Base-by-base conservation (phyloP, 2,888 invertebrate species). In the Stegophylla sp. region DNA sequence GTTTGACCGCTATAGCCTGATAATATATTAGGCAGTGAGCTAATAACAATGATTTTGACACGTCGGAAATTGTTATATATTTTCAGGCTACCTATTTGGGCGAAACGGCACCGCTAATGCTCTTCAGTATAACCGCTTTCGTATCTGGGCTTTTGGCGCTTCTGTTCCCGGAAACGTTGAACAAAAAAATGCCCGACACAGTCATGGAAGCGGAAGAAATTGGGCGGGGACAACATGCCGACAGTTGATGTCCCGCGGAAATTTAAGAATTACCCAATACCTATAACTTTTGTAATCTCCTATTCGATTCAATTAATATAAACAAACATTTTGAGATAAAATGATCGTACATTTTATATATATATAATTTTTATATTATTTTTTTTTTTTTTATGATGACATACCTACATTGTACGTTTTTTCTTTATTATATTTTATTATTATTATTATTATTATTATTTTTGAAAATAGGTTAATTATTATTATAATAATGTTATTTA, bases 101-200 rank as follows among this genome's bases (percentile, higher is more conserved):
- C 7, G 63, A 74, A 84, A 85, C 88, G 1, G 87, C 92, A 86
- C 92, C 92, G 1, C 88, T 91, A 3, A 87, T 91, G 45, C 88
- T 91, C 69, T 92, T 92, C 84, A 90, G 91, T 0, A 86, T 85
- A 1, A 89, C 91, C 88, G 89, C 91, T 73, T 84, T 90, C 3
- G 85, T 90, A 66, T 91, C 91, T 64, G 91, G 90, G 20, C 82
- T 89, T 17, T 85, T 92, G 81, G 90, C 91, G 0, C 86, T 92
- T n/a, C 86, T 90, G 84, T 90, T 92, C 81, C 93, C 93, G 0
- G 93, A 93, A 86, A 93, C 93, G 0, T 86, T 89, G 71, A 91
- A 91, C 84, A 89, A 89, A 83, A 89, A 90, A 83, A 86, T 89
- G 73, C 89, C 89, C 7, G 92, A 93, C 86, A 92, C 92, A 3